Base-by-base conservation (phyloP, 2,113 vertebrate species). In the Hystrix cristata region DNA sequence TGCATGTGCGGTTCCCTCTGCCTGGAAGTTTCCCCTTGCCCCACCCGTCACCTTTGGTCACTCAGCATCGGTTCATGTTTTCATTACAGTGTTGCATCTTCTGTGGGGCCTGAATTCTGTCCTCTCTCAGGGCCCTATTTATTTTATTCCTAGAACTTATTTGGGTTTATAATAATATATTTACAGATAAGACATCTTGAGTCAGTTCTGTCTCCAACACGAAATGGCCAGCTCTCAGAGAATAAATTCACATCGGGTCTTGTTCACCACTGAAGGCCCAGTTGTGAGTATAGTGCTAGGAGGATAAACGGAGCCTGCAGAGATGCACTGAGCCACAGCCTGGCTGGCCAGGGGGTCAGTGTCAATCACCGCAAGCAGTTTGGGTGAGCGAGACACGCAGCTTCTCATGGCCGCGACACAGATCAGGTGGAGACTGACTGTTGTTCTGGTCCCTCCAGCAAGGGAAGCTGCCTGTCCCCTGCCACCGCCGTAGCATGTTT, bases 271-370 rank as follows among this genome's bases (percentile, higher is more conserved):
- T 81, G 78, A 48, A 4, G n/a, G 27, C n/a, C 16, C 14, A 53
- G 48, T 18, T 38, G 21, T 4, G 43, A 80, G 25, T 19, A 7
- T 0, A 48, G 71, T 2, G 2, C 23, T 62, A 31, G 29, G 6
- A 14, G 18, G 14, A 14, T 3, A 7, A 65, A 62, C 91, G n/a
- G 34, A 71, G 6, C n/a, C n/a, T 0, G 1, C 7, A 23, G 12
- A 43, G 60, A 65, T 10, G 27, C 7, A 16, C 1, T 0, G 5
- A 48, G 13, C 16, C 1, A 21, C 4, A 18, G 65, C 31, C 53
- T 2, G 0, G 18, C 23, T 31, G 64, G 71, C 5, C 0, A 4
- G 53, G 0, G 1, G 2, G 0, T 12, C 31, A 7, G 16, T 59
- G 43, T 53, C 74, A 59, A 8, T 43, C 31, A 55, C 31, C 34